Evolutionary conservation across 2,113 vertebrate genomes (phyloP).

Genomic region (Furnarius figulus): DNA sequence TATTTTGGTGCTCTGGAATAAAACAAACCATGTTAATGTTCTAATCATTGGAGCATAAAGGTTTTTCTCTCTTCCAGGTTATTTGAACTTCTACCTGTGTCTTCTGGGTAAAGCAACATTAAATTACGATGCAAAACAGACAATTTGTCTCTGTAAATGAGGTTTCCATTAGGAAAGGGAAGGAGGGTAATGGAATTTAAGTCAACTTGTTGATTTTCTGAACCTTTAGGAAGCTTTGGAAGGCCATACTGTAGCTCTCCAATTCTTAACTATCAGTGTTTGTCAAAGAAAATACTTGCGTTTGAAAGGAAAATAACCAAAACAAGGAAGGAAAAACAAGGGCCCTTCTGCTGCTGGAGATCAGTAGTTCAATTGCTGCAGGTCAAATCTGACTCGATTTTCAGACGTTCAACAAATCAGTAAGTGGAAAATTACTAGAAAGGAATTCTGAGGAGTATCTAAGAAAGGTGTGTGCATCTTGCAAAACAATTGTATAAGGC

Average conservation of each 20-base stretch:
- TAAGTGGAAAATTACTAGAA: neutral
- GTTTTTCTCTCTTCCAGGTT: neutral
- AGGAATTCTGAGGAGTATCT: neutral
- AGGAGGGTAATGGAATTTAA: neutral
- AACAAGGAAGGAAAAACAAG: neutral
- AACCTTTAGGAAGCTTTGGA: neutral
- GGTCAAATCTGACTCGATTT: neutral
- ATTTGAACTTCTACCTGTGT: neutral
- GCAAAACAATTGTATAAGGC: neutral
- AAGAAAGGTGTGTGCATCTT: fast-evolving
- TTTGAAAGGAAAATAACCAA: neutral
- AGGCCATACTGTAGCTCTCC: fast-evolving
- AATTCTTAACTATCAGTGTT: neutral
- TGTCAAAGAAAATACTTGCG: neutral
- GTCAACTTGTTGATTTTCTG: neutral
- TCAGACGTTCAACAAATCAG: neutral
- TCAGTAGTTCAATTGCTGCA: neutral
- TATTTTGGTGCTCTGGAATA: neutral
- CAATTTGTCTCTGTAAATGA: neutral
- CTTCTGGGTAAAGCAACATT: neutral
- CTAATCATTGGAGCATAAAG: neutral
- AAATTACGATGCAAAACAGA: neutral
- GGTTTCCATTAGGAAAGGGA: neutral
- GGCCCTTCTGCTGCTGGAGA: neutral
- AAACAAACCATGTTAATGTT: neutral